Base-by-base conservation (phyloP, 2,888 invertebrate genomes). In the Trachelus stipa region DNA sequence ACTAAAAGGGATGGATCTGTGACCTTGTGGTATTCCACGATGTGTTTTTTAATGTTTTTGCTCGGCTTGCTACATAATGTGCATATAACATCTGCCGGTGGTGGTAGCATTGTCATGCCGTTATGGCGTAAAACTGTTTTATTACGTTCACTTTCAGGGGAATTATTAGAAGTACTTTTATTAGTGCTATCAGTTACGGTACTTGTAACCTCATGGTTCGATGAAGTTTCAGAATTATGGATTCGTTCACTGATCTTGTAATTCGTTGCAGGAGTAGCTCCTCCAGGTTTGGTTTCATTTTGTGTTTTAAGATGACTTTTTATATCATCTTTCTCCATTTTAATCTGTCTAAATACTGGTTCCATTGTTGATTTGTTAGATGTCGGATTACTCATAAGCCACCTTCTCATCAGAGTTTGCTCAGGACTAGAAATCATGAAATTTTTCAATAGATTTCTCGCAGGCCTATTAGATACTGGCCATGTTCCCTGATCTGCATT, bases 21-120 rank as follows among this genome's bases (percentile, higher is more conserved):
- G 33, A 71, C 33, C 12, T 91, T 90, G 79, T 91, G 91, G 78
- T 90, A 91, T 33, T 85, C 85, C 23, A 81, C 82, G 68, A 90
- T 84, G 77, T 91, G 91, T 34, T 81, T 83, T 12, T 77, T 81
- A 11, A 91, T 84, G 78, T 88, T 85, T 40, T 81, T 86, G 40
- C 83, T 86, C 1, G 75, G 15, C 11, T 83, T 80, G 34, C 86
- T 84, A 77, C 91, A 91, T 9, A 91, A 82, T 30, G 85, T 40
- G 79, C 91, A 91, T 69, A 80, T 83, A 2, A 85, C 33, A 23
- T 56, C 15, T 56, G 56, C 56, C 56, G 56, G 56, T 23, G 56
- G 56, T 56, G 56, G 56, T 56, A 56, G 56, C 56, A 56, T 56
- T 56, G 56, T 56, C 56, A 56, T 56, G 1, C 56, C 56, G 9